Base-by-base conservation (phyloP, 2,113 vertebrate species). In the Nycticorax nycticorax region DNA sequence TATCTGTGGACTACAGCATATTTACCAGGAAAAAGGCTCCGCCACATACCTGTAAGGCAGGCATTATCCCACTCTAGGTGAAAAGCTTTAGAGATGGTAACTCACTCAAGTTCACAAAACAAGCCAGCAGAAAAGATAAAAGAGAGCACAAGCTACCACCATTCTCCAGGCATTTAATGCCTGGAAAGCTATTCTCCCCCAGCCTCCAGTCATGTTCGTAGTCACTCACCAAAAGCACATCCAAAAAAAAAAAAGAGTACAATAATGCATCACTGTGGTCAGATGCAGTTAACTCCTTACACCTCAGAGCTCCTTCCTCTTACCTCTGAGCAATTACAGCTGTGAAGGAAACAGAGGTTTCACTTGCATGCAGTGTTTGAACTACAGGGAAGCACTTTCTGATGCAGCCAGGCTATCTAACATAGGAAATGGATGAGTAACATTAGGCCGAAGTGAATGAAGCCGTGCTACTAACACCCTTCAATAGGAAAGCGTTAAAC, bases 1-100 rank as follows among this genome's bases (percentile, higher is more conserved):
- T 81, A 96, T 93, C 94, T 85, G 43, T 57, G 48, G 73, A 78
- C 88, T 88, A 88, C 43, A 92, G 66, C 32, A 24, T 71, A 93
- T 89, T 81, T 87, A 89, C 75, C 67, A 78, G 60, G 37, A 89
- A 86, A 90, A 86, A 68, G 69, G 37, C 76, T 88, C 64, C 4
- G 3, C 75, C 83, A 68, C 43, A 75, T 67, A 93, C 80, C 77
- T 92, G 73, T 91, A 89, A 92, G 80, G 69, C 88, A 95, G 64
- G 72, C 57, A 72, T 87, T 89, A 92, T 57, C 77, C 83, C 43
- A 85, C 32, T 78, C 53, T 15, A 78, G 53, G 74, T 94, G 74
- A 73, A 95, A 81, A 93, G 33, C 66, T 92, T 91, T 71, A 63
- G 60, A 91, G 79, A 81, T 32, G 30, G 72, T 71, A 90, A 86